phyloP scores from a whole-genome alignment of 2,888 invertebrate species.

The Apotomis betuletana region DNA sequence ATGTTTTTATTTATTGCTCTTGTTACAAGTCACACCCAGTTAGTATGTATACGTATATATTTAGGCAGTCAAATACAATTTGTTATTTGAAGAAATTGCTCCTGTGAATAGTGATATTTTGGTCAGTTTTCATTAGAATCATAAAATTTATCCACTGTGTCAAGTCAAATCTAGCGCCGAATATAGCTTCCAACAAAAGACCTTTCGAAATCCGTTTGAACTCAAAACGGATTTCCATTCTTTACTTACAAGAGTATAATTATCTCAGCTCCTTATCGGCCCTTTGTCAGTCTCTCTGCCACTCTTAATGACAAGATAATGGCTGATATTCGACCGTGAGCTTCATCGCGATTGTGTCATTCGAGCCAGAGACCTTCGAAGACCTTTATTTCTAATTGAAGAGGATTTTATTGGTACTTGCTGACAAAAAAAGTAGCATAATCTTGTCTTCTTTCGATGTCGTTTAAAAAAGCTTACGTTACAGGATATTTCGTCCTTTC shows the following conservation, averaged over 20 bases:
- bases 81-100: too few relatives aligned
- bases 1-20: too few relatives aligned
- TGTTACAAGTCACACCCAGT: too few relatives aligned
- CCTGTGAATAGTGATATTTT: too few relatives aligned
- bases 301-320: slow-evolving; percentile 50
- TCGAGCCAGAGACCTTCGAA: slow-evolving; percentile 35
- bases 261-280: slow-evolving; percentile 30
- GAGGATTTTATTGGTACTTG: slow-evolving; percentile 1
- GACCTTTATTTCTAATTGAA: slow-evolving; percentile 18
- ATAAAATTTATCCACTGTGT: too few relatives aligned
- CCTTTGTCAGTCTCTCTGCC: slow-evolving; percentile 43
- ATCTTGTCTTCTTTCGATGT: neutral
- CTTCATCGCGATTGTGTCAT: slow-evolving; percentile 47
- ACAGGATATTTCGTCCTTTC: too few relatives aligned
- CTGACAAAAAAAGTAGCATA: neutral
- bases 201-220: slow-evolving; percentile 10
- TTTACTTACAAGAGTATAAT: slow-evolving; percentile 31
- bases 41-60: too few relatives aligned
- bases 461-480: too few relatives aligned
- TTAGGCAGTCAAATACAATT: too few relatives aligned
- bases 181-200: neutral
- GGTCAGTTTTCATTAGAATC: too few relatives aligned
- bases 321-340: slow-evolving; percentile 49
- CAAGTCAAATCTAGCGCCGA: too few relatives aligned
- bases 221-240: slow-evolving; percentile 14